A percentile compares a stretch with the other conserved stretches of the same genome.
Conservation (phyloP, 2,888 invertebrate species). For the Glyphotaelius pellucidus region DNA sequence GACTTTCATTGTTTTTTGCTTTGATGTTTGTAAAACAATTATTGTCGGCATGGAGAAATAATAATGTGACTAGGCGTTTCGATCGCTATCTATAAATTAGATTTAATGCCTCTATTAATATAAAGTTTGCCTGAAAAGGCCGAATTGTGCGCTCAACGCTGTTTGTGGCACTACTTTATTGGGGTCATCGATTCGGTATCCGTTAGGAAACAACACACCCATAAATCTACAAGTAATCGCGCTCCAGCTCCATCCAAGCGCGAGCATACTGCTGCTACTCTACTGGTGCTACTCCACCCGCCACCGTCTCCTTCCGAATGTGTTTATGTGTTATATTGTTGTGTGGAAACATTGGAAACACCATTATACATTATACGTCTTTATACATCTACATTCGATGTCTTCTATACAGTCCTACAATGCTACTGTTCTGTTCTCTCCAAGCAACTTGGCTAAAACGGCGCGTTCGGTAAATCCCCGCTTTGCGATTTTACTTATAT, state of each 20-base stretch:
- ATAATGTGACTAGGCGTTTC: neutral
- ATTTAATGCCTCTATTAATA: neutral
- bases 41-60: neutral
- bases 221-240: slow-evolving; percentile 11
- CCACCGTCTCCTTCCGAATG: neutral
- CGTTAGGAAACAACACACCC: slow-evolving; percentile 6
- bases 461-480: neutral
- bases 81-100: neutral
- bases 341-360: neutral
- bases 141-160: neutral
- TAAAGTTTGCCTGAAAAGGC: neutral
- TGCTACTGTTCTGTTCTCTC: neutral
- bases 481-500: too few species aligned
- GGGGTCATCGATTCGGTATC: neutral
- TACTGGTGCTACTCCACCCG: too few species aligned
- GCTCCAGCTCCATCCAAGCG: slow-evolving; percentile 33
- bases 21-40: neutral
- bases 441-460: neutral
- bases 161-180: neutral
- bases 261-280: neutral
- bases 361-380: neutral
- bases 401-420: neutral
- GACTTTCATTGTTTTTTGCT: neutral
- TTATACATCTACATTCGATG: neutral
- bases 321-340: neutral